These are phyloP conservation scores for Barnardius zonarius DNA, from an alignment of 2,113 vertebrate species.

Conservation along the genomic window DNA sequence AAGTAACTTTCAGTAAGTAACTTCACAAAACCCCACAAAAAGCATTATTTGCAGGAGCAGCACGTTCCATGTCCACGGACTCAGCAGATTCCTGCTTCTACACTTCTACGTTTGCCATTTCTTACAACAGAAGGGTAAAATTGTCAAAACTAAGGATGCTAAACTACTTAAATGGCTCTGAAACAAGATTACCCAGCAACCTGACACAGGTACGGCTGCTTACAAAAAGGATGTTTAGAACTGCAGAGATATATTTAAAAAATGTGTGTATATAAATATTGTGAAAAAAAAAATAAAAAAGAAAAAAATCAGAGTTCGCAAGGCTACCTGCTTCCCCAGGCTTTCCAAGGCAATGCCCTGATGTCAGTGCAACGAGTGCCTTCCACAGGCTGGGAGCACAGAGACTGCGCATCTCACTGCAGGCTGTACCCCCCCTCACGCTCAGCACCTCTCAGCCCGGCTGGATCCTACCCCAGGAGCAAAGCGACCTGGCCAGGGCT, in stretches of 20 bases:
- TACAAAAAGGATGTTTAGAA: rapidly evolving
- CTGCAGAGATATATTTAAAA: background rate
- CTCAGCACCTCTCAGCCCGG: background rate
- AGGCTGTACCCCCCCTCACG: background rate
- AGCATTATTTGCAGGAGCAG: rapidly evolving
- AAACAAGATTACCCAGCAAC: rapidly evolving
- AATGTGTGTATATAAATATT: background rate
- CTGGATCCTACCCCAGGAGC: constrained; percentile 1
- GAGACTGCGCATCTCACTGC: background rate
- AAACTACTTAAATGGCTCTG: rapidly evolving
- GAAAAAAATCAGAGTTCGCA: background rate
- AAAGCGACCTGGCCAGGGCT: background rate
- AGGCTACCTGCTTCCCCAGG: background rate
- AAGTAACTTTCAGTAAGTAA: rapidly evolving
- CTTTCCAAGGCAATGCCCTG: background rate
- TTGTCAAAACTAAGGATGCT: rapidly evolving
- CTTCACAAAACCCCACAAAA: rapidly evolving
- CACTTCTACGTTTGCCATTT: rapidly evolving
- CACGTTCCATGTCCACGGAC: rapidly evolving
- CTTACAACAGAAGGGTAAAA: background rate
- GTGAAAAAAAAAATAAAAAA: background rate
- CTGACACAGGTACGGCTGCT: rapidly evolving
- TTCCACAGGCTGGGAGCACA: background rate
- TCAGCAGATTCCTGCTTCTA: background rate
- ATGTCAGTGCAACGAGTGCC: background rate